These are phyloP conservation scores for Scolopax mira DNA, from an alignment of 2,113 vertebrate genomes.

Conservation along the genomic window DNA sequence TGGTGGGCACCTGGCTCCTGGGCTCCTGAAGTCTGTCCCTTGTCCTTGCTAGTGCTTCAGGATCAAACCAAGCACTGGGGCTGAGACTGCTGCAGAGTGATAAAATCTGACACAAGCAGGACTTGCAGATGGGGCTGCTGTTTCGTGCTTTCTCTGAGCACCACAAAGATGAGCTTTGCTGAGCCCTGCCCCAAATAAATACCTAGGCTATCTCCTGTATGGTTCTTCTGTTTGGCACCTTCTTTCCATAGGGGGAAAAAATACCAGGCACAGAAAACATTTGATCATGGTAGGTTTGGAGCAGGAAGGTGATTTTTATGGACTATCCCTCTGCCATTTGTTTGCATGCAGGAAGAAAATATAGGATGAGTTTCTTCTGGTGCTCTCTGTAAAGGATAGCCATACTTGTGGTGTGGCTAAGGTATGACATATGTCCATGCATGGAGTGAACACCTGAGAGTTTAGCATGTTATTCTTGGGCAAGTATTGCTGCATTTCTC, in stretches of 20 bases:
- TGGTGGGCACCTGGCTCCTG: not conserved
- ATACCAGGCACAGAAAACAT: not conserved
- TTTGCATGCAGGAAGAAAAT: not conserved
- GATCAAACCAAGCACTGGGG: not conserved
- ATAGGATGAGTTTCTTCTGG: not conserved
- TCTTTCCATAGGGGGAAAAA: not conserved
- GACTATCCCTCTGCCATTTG: not conserved
- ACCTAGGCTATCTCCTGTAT: not conserved
- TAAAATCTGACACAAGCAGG: not conserved
- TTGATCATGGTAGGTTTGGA: not conserved
- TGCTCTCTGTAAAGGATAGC: not conserved
- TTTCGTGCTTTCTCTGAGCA: not conserved
- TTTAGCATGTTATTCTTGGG: not conserved
- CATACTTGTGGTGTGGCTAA: not conserved
- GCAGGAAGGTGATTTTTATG: not conserved
- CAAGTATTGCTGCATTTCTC: fast-evolving
- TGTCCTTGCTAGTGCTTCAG: not conserved
- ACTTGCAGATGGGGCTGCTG: not conserved
- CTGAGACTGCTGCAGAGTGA: not conserved
- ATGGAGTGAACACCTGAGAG: not conserved
- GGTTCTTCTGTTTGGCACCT: not conserved
- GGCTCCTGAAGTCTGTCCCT: not conserved
- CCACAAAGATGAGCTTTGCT: not conserved
- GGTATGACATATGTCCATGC: not conserved
- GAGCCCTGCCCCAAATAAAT: not conserved